phyloP scores from a whole-genome alignment of 2,113 vertebrate species.

The Ceyx melanurus region DNA sequence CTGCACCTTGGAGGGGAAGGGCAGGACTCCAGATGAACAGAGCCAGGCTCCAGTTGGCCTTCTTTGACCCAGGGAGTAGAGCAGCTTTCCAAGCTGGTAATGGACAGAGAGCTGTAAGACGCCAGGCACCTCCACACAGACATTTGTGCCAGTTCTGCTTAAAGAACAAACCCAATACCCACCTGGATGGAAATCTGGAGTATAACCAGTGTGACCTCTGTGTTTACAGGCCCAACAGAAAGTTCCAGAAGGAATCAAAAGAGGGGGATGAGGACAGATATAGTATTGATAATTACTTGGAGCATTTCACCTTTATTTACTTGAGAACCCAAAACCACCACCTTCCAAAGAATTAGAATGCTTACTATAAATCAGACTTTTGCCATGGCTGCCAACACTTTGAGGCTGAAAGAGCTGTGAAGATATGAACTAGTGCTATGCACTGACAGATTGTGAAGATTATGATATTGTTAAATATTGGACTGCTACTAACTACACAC shows the following conservation, averaged over 20 bases:
- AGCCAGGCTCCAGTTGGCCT: neutral
- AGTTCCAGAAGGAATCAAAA: neutral
- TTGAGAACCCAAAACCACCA: neutral
- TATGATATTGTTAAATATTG: neutral
- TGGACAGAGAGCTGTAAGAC: neutral
- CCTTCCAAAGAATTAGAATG: neutral
- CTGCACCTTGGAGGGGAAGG: neutral
- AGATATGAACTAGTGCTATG: neutral
- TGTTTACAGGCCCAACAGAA: neutral
- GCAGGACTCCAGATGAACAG: neutral
- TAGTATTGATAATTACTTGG: neutral
- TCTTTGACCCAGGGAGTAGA: neutral
- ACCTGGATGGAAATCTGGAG: rapidly evolving
- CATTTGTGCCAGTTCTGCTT: neutral
- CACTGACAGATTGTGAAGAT: neutral
- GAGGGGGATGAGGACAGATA: no score
- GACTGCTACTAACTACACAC: neutral
- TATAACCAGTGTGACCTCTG: rapidly evolving
- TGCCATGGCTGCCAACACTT: neutral
- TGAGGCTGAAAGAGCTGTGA: neutral
- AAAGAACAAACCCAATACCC: neutral
- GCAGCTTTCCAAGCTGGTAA: neutral
- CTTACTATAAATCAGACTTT: neutral
- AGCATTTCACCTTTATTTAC: neutral
- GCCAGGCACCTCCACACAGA: neutral